These are phyloP conservation scores for Hydriomena furcata DNA, from an alignment of 2,888 invertebrate genomes.

Conservation along the genomic window DNA sequence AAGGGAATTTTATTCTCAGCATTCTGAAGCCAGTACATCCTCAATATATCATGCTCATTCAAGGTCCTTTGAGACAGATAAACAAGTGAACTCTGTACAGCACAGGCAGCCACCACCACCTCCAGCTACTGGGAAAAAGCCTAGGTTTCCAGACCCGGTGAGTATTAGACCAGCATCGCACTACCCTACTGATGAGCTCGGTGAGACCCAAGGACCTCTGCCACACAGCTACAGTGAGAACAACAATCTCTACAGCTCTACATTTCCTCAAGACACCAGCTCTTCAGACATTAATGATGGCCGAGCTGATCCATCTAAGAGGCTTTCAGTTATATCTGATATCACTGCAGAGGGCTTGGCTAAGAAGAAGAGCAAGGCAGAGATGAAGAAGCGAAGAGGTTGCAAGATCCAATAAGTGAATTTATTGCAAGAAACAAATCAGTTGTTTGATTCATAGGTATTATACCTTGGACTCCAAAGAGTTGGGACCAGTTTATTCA, in stretches of 20 bases:
- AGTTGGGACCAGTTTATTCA: constrained; percentile 35
- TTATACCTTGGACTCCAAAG: constrained; percentile 32
- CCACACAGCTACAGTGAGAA: constrained; percentile 76
- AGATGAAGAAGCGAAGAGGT: constrained; percentile 71
- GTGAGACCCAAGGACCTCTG: constrained; percentile 46
- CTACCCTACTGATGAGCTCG: constrained; percentile 61
- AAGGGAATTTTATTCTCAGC: constrained; percentile 64
- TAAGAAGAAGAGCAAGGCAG: constrained; percentile 73
- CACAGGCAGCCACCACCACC: constrained; percentile 74
- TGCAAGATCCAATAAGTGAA: constrained; percentile 71
- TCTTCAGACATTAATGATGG: constrained; percentile 50
- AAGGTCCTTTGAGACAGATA: constrained; percentile 58
- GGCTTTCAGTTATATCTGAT: constrained; percentile 75
- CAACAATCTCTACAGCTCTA: constrained; percentile 69
- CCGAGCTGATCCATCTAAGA: constrained; percentile 59
- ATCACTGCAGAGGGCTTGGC: constrained; percentile 73
- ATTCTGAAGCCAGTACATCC: constrained; percentile 55
- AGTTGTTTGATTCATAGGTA: constrained; percentile 25
- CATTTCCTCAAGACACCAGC: constrained; percentile 58
- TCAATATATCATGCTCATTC: constrained; percentile 56
- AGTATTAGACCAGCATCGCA: constrained; percentile 77
- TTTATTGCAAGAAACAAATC: constrained; percentile 23
- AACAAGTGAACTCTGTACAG: constrained; percentile 49
- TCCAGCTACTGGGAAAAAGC: constrained; percentile 67
- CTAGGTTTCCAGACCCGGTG: constrained; percentile 76